Percentiles rank a stretch among this genome's conserved stretches.
Evolutionary conservation across 2,797 vertebrate genomes (phyloP).

Genomic region (Mormyrus proboscirostris): DNA sequence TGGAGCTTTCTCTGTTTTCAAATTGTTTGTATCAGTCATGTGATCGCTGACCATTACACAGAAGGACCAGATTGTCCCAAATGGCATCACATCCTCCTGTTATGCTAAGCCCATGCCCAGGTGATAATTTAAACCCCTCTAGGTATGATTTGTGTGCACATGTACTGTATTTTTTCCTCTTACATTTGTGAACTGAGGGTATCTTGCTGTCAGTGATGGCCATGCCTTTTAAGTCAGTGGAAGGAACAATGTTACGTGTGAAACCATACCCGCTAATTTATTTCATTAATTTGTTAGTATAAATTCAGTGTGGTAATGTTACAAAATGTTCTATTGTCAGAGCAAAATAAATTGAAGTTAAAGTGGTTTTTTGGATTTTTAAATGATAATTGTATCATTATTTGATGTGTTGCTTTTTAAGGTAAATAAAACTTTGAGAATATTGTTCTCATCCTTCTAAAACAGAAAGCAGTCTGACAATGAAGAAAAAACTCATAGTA

Average conservation of each 20-base stretch:
- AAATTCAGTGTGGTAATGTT: slow-evolving; percentile 43
- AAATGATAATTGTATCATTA: not conserved
- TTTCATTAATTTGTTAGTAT: slow-evolving; percentile 47
- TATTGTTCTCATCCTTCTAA: not conserved
- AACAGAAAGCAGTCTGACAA: not conserved
- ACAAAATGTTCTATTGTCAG: slow-evolving; percentile 42
- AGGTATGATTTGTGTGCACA: slow-evolving; percentile 36
- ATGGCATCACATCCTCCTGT: not conserved
- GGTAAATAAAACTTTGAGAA: not conserved
- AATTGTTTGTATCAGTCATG: not conserved
- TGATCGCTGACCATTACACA: not conserved
- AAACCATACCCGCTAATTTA: slow-evolving; percentile 42
- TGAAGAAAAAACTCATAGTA: not conserved
- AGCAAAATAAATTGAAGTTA: slow-evolving; percentile 54
- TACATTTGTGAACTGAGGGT: slow-evolving; percentile 31
- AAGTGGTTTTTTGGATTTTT: slow-evolving; percentile 1
- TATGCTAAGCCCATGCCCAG: slow-evolving; percentile 9
- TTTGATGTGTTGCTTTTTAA: not conserved
- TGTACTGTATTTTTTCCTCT: slow-evolving; percentile 38
- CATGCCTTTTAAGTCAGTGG: slow-evolving; percentile 21
- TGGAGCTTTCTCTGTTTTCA: slow-evolving; percentile 4
- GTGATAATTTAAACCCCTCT: slow-evolving; percentile 22
- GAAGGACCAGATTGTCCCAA: not conserved
- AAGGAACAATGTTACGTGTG: slow-evolving; percentile 40
- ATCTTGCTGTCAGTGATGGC: slow-evolving; percentile 36